Conservation (phyloP, 2,888 invertebrate species). For the Lutraria lutraria region DNA sequence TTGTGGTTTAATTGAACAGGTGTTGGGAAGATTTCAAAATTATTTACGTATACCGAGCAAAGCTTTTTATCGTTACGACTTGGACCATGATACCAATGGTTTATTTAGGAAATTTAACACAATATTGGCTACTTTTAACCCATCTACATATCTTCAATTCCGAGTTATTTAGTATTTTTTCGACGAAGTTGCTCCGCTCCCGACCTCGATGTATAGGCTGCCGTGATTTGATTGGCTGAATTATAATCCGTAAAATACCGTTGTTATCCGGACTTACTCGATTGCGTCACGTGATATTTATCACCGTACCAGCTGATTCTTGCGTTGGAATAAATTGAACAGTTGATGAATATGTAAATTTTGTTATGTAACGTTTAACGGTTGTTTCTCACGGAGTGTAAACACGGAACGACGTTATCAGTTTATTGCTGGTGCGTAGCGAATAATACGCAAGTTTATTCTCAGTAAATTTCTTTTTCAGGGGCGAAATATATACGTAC, state of each 20-base stretch:
- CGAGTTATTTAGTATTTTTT: not conserved
- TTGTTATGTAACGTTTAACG: no score
- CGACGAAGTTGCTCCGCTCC: not conserved
- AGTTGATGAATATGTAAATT: no score
- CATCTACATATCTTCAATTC: not conserved
- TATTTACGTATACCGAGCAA: not conserved
- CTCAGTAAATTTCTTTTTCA: no score
- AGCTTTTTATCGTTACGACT: conserved; percentile 17
- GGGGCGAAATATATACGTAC: no score
- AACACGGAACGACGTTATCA: no score
- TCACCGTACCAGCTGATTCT: not conserved
- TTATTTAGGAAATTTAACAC: not conserved
- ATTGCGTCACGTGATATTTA: conserved; percentile 18
- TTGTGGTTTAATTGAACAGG: conserved; percentile 63
- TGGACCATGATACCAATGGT: not conserved
- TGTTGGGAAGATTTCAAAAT: conserved; percentile 47
- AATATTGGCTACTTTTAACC: not conserved
- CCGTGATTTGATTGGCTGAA: not conserved
- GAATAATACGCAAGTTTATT: no score
- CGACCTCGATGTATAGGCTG: not conserved
- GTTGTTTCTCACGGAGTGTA: no score
- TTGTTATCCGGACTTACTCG: not conserved
- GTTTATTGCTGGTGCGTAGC: no score
- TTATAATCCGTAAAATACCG: not conserved
- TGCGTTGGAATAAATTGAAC: no score